These are phyloP conservation scores for Microcebus murinus DNA, from an alignment of 2,113 vertebrate genomes.

Conservation along the genomic window DNA sequence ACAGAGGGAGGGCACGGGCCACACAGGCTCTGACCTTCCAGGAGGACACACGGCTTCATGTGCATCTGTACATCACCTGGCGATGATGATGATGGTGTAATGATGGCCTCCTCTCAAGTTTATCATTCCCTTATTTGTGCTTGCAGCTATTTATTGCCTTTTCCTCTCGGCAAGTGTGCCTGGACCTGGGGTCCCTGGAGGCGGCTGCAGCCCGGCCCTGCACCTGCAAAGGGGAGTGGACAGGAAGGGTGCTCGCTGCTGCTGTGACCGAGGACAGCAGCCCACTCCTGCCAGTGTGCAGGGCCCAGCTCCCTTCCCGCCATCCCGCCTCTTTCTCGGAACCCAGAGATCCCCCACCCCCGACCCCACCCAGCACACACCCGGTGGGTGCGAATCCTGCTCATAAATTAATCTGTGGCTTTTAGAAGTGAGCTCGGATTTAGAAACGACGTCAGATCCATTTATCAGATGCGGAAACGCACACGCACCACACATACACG, in stretches of 20 bases:
- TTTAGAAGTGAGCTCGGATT: neutral
- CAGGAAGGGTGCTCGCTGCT: neutral
- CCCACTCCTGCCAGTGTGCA: fast-evolving
- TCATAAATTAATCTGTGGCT: neutral
- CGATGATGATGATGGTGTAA: neutral
- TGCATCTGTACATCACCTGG: neutral
- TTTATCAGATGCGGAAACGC: neutral
- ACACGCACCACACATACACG: neutral
- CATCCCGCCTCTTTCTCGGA: neutral
- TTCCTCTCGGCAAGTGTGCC: neutral
- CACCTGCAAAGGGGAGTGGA: neutral
- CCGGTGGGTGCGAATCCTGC: neutral
- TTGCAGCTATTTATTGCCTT: neutral
- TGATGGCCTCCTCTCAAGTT: neutral
- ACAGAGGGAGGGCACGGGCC: fast-evolving
- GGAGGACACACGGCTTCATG: neutral
- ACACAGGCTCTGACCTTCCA: neutral
- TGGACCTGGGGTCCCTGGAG: neutral
- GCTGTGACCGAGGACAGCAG: neutral
- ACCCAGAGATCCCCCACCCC: neutral
- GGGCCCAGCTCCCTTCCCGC: fast-evolving
- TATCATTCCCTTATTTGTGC: neutral
- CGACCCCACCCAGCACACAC: neutral
- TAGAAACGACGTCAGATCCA: neutral
- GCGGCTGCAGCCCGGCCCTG: fast-evolving